Base-by-base conservation (phyloP, 2,888 invertebrate genomes). In the Rhingia rostrata region DNA sequence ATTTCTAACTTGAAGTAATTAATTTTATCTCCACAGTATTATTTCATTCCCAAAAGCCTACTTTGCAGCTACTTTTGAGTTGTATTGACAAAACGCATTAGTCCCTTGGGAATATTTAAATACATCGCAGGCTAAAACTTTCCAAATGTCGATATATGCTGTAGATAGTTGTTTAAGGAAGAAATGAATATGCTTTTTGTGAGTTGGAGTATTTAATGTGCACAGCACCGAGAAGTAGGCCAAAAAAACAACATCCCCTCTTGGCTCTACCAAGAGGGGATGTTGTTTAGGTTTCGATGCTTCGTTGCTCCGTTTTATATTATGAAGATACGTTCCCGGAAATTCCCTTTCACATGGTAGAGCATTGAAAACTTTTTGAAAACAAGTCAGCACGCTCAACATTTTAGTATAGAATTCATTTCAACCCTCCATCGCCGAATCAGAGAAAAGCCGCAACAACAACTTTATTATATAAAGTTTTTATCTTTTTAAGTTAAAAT, bases 71-170 rank as follows among this genome's bases (percentile, higher is more conserved):
- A 22, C 22, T 14, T 7, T 49, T 10, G 9, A 49, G 49, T 30
- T 53, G 22, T 22, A 45, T 56, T 30, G 37, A 4, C 7, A 6
- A 49, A 49, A 14, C 7, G 35, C 49, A 41, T 51, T 39, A 51
- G 63, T 61, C 54, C 47, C 54, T 69, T 63, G 54, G 3, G 45
- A 77, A 61, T 69, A 69, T 77, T 54, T 54, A 10, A 58, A 43
- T 41, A 41, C 33, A 35, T 9, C 30, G 41, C 7, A 43, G 41
- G 47, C 30, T 22, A 67, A 12, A 43, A 66, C 53, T 66, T 67
- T 22, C 22, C 7, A 43, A 54, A 54, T 33, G 43, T n/a, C 22
- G 22, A 22, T 22, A 22, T 22, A 22, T 22, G 22, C 22, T 22
- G 7, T 30, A 32, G 22, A n/a, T 39, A 10, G 35, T 6, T n/a